Evolutionary conservation across 2,797 vertebrate genomes (phyloP).

Genomic region (Moxostoma hubbsi): DNA sequence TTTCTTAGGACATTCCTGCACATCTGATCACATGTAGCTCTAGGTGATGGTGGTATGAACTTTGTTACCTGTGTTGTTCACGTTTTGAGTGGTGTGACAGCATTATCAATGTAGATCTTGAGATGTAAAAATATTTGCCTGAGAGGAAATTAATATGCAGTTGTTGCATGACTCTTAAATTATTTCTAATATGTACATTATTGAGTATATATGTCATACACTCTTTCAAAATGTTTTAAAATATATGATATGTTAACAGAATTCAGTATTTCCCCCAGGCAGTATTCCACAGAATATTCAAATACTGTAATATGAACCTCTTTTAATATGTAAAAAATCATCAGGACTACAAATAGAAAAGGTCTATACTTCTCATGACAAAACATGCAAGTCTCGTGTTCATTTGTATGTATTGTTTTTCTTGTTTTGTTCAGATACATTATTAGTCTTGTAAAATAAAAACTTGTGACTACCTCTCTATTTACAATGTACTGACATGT

Average conservation of each 20-base stretch:
- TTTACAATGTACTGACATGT: too few relatives aligned
- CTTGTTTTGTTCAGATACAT: too few relatives aligned
- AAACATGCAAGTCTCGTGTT: too few relatives aligned
- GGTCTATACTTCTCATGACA: too few relatives aligned
- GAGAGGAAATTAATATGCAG: background rate
- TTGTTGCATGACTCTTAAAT: background rate
- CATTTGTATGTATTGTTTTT: too few relatives aligned
- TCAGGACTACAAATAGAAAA: too few relatives aligned
- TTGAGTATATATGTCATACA: background rate
- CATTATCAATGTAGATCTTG: background rate
- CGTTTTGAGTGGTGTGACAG: background rate
- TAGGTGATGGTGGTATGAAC: slow-evolving; percentile 4
- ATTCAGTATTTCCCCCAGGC: background rate
- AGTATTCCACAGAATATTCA: background rate
- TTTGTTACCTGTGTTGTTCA: background rate
- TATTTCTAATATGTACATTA: background rate
- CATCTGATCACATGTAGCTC: slow-evolving; percentile 2
- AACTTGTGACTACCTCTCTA: too few relatives aligned
- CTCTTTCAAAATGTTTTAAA: background rate
- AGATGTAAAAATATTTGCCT: background rate
- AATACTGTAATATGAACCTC: background rate
- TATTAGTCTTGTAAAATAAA: too few relatives aligned
- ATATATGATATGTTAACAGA: background rate
- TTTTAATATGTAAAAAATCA: too few relatives aligned
- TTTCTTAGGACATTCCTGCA: background rate